Evolutionary conservation across 1,140 invertebrate genomes (phyloP).

Genomic region (Neomicropteryx cornuta): DNA sequence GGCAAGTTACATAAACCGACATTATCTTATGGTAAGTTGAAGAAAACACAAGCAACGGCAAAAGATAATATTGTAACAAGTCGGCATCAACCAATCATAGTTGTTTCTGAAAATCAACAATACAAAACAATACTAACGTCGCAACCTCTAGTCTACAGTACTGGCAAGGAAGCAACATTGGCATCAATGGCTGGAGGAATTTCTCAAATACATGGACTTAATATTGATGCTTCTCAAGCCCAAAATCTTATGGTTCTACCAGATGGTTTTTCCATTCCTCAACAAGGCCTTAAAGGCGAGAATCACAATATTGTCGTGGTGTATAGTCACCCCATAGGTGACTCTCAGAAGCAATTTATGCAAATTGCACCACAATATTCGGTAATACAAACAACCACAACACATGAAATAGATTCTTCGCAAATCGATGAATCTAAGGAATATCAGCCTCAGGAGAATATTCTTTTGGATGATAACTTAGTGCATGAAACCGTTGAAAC

Average conservation of each 20-base stretch:
- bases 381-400: conserved; percentile 21
- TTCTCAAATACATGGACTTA: no score
- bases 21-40: conserved; percentile 2
- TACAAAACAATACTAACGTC: conserved; percentile 32
- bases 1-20: conserved; percentile 2
- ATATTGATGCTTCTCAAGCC: conserved; percentile 23
- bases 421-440: conserved; percentile 18
- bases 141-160: conserved; percentile 27
- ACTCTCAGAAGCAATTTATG: conserved; percentile 36
- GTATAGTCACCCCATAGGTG: conserved; percentile 45
- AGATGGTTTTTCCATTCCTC: conserved; percentile 31
- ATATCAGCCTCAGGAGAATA: conserved; percentile 21
- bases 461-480: conserved; percentile 7
- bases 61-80: conserved; percentile 23
- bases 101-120: conserved; percentile 37
- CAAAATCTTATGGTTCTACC: conserved; percentile 37
- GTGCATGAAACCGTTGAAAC: conserved; percentile 15
- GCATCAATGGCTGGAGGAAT: conserved; percentile 16
- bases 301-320: conserved; percentile 49
- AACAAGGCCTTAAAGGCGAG: conserved; percentile 29
- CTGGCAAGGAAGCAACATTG: conserved; percentile 17
- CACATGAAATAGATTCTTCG: conserved; percentile 22
- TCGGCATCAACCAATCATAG: conserved; percentile 30
- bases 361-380: conserved; percentile 17
- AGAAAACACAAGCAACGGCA: conserved; percentile 15